These are phyloP conservation scores for Sitophilus oryzae DNA, from an alignment of 1,140 invertebrate genomes.

Conservation along the genomic window DNA sequence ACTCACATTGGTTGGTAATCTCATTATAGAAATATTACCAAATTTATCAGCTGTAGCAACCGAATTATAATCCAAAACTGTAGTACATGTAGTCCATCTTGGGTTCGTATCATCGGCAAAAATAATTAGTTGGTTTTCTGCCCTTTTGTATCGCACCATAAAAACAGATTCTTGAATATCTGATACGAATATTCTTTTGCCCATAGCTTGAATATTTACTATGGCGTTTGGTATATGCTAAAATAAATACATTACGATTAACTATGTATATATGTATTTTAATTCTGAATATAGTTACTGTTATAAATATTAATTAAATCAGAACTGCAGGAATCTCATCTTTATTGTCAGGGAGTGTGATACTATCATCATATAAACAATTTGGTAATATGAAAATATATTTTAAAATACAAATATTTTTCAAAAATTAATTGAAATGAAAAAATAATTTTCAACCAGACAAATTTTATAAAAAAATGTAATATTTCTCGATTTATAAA, in stretches of 20 bases:
- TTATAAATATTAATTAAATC: slow-evolving; percentile 21
- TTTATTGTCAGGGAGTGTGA: slow-evolving; percentile 4
- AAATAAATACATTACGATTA: no score
- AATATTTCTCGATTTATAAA: no score
- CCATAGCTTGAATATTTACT: slow-evolving; percentile 87
- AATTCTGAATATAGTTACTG: not conserved
- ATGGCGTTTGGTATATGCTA: slow-evolving; percentile 94
- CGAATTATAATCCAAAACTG: slow-evolving; percentile 95
- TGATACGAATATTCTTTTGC: slow-evolving; percentile 88
- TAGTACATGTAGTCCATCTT: slow-evolving; percentile 88
- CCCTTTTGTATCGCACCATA: slow-evolving; percentile 90
- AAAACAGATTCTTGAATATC: slow-evolving; percentile 98
- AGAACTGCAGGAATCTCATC: slow-evolving; percentile 37
- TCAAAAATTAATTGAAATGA: not conserved
- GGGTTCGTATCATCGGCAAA: slow-evolving; percentile 98
- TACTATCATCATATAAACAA: slow-evolving; percentile 30
- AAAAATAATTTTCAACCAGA: no score
- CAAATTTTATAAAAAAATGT: no score
- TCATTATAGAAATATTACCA: slow-evolving; percentile 91
- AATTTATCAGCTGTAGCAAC: slow-evolving; percentile 96
- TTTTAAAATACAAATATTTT: not conserved
- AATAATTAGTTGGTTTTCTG: slow-evolving; percentile 96
- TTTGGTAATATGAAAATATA: not conserved
- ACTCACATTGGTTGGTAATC: slow-evolving; percentile 82
- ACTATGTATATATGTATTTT: no score